Percentiles rank a stretch among this genome's conserved stretches.
These are phyloP conservation scores for Rhabdornis inornatus DNA, from an alignment of 2,113 vertebrate genomes.

Conservation along the genomic window DNA sequence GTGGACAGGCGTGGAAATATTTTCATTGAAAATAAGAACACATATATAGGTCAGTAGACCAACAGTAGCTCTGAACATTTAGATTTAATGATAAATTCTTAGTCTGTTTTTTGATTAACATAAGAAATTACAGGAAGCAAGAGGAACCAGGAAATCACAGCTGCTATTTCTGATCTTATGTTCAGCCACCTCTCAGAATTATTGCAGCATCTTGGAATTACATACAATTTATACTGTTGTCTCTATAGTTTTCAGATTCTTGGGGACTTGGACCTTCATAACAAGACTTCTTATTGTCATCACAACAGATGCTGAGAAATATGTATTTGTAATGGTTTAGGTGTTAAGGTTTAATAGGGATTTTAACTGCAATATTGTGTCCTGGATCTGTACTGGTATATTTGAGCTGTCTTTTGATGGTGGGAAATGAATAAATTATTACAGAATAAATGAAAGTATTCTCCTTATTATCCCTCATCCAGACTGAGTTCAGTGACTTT, in stretches of 20 bases:
- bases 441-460: not conserved
- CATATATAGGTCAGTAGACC: not conserved
- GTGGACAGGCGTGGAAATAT: not conserved
- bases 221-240: fast-evolving
- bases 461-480: not conserved
- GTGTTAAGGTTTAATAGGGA: not conserved
- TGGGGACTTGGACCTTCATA: not conserved
- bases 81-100: not conserved
- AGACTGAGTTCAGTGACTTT: not conserved
- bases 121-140: not conserved
- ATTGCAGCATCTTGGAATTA: not conserved
- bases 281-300: not conserved
- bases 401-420: not conserved
- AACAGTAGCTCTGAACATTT: not conserved
- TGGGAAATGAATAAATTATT: not conserved
- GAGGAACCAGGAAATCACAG: not conserved
- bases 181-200: not conserved
- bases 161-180: not conserved
- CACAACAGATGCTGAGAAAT: not conserved
- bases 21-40: not conserved
- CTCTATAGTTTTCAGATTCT: not conserved
- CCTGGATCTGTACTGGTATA: not conserved
- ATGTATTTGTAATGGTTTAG: not conserved
- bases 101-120: not conserved
- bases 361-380: not conserved